Evolutionary conservation across 2,888 invertebrate species (phyloP), one percentile per base, ranked within the genome.

Genomic region (Diploptera punctata): DNA sequence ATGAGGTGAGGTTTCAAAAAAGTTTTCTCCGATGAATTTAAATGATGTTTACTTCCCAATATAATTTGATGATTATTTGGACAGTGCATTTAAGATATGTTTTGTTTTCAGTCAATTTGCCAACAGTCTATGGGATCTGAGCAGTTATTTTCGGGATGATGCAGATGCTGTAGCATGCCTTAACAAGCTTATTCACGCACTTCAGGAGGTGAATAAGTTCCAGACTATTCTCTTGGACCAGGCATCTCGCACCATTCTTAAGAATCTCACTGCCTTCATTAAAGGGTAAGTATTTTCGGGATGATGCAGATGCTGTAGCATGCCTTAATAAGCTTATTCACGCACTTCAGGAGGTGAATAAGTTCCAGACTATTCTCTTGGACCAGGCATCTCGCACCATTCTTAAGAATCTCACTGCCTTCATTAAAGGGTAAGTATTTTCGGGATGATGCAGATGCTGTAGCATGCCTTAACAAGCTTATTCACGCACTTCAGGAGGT

Each of bases 201-300:
- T 97, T 72, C 90, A 94, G 84, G 97, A 98, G 85, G 94, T 97
- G 91, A 93, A 94, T 82, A 97, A 97, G 82, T 97, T 94, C 81
- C 94, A 97, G 80, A 92, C 93, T 52, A 96, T 93, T 76, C 85
- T 97, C 29, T 84, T 97, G 79, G 97, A 98, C 83, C 97, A 97
- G 84, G 95, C 96, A 5, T 93, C 95, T 71, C 88, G 96, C 79
- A 95, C 96, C 75, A 91, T 98, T 76, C 86, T 94, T 60, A 95
- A 95, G 85, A 97, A 96, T 87, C 89, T 98, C 80, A 91, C 89
- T 76, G 90, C 92, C 76, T 97, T 98, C 83, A 89, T 97, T 69
- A 95, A 94, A 88, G 93, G 90, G 94, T 94, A 87, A 87, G 89
- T 94, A 94, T 84, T 98, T 97, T 81, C 89, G 91, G 38, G 93